A percentile compares a stretch with the other conserved stretches of the same genome.
Evolutionary conservation across 2,888 invertebrate species (phyloP).

Genomic region (Cheilosia grossa): DNA sequence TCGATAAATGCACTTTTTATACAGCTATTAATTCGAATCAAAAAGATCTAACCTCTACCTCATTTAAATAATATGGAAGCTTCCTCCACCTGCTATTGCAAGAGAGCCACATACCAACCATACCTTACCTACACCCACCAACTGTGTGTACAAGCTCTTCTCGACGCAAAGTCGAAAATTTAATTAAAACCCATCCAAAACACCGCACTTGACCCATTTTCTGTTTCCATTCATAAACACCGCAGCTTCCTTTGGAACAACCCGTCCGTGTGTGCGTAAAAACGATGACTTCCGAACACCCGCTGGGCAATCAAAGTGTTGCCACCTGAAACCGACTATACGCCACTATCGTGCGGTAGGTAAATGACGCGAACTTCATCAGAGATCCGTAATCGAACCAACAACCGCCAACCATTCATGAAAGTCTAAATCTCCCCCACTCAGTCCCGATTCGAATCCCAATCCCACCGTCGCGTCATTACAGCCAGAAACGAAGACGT

Average conservation of each 20-base stretch:
- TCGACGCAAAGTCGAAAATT: neutral
- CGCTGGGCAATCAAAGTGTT: slow-evolving; percentile 52
- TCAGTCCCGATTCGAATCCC: too few relatives aligned
- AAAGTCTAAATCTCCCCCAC: slow-evolving; percentile 47
- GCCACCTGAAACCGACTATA: slow-evolving; percentile 31
- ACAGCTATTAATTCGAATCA: too few relatives aligned
- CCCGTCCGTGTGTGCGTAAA: slow-evolving; percentile 1
- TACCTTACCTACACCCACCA: neutral
- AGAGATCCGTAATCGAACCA: slow-evolving; percentile 30
- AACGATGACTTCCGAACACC: too few relatives aligned
- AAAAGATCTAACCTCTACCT: too few relatives aligned
- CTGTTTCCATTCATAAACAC: slow-evolving; percentile 41
- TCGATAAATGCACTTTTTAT: too few relatives aligned
- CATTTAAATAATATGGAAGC: too few relatives aligned
- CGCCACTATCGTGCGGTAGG: slow-evolving; percentile 47
- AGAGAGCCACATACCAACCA: too few relatives aligned
- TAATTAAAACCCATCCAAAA: slow-evolving; percentile 22
- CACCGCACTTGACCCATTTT: slow-evolving; percentile 1
- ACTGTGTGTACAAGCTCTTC: too few relatives aligned
- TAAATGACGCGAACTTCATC: slow-evolving; percentile 30
- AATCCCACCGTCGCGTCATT: slow-evolving; percentile 49
- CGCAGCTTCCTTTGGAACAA: slow-evolving; percentile 32
- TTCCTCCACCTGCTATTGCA: too few relatives aligned
- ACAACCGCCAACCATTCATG: slow-evolving; percentile 44
- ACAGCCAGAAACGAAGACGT: slow-evolving; percentile 59